Percentiles rank a stretch among this genome's conserved stretches.
Evolutionary conservation across 2,113 vertebrate species (phyloP).

Genomic region (Microcebus tavaratra): DNA sequence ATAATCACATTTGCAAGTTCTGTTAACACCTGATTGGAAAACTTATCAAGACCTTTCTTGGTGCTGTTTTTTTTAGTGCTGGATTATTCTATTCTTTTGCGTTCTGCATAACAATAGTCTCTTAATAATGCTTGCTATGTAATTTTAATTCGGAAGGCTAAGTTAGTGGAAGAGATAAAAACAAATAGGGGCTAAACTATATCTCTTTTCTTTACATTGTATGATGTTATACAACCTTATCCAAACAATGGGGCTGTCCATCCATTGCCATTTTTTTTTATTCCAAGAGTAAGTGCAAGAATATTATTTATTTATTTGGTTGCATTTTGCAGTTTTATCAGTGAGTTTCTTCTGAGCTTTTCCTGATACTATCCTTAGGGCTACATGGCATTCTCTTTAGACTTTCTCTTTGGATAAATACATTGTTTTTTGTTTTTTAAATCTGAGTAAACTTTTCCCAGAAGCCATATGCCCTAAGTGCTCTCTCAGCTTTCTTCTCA

Average conservation of each 20-base stretch:
- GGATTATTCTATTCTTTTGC: background rate
- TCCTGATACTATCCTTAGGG: background rate
- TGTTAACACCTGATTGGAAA: background rate
- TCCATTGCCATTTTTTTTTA: background rate
- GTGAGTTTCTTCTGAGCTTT: background rate
- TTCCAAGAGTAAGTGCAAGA: background rate
- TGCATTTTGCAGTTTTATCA: background rate
- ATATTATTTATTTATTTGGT: background rate
- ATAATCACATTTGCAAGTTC: background rate
- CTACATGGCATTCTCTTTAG: background rate
- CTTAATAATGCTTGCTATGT: background rate
- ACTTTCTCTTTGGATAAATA: background rate
- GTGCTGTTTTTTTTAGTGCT: background rate
- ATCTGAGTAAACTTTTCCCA: background rate
- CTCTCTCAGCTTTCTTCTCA: background rate
- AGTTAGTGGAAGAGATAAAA: background rate
- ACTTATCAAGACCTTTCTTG: background rate
- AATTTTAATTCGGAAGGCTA: conserved; percentile 6
- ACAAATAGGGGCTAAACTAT: background rate
- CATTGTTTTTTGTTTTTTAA: background rate
- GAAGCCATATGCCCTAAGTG: background rate
- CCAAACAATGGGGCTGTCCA: background rate
- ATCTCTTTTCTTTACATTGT: background rate
- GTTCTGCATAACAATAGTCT: background rate
- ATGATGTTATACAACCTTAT: background rate